phyloP scores from a whole-genome alignment of 1,140 invertebrate genomes.

The Apolygus lucorum region DNA sequence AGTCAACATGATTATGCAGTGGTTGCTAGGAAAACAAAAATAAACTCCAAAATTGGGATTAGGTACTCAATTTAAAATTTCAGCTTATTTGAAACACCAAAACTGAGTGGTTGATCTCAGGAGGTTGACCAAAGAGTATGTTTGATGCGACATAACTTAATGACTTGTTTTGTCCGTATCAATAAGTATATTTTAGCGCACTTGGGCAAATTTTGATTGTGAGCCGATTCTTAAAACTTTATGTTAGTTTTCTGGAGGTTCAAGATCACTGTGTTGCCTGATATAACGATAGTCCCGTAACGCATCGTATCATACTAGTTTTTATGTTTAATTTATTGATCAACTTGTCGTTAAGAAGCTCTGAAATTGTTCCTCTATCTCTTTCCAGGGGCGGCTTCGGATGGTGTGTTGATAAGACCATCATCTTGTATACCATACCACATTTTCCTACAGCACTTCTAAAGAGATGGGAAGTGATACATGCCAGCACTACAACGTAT shows the following conservation, averaged over 20 bases:
- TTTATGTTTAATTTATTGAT: neutral
- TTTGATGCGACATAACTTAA: too few relatives aligned
- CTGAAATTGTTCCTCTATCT: neutral
- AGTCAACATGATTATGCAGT: too few relatives aligned
- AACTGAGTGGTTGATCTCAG: too few relatives aligned
- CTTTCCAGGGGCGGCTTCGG: neutral
- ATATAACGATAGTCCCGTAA: neutral
- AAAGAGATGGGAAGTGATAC: slow-evolving; percentile 6
- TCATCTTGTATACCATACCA: neutral
- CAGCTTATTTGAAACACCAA: too few relatives aligned
- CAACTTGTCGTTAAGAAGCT: neutral
- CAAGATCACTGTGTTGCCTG: neutral
- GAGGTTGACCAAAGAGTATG: too few relatives aligned
- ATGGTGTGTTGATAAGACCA: neutral
- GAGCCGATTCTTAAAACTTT: neutral
- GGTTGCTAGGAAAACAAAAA: too few relatives aligned
- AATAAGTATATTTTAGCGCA: too few relatives aligned
- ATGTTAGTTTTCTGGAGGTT: neutral
- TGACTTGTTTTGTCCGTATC: too few relatives aligned
- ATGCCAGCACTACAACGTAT: neutral
- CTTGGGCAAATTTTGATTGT: neutral
- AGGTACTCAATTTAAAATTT: too few relatives aligned
- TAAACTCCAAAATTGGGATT: too few relatives aligned
- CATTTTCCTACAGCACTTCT: neutral
- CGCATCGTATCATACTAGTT: neutral